Conservation (phyloP, 2,888 invertebrate genomes). For the Selenia dentaria region DNA sequence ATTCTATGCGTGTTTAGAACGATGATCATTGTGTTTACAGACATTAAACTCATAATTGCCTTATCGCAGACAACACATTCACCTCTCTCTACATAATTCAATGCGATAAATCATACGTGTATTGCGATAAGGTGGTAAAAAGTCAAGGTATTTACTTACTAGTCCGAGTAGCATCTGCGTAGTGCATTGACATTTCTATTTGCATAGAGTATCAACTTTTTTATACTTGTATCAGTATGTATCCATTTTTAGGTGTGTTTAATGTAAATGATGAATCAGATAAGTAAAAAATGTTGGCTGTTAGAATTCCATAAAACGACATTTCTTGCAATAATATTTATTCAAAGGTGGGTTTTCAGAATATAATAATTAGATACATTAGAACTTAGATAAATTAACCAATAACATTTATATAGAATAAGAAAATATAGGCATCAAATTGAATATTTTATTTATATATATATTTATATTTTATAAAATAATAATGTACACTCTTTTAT, state of each 20-base stretch:
- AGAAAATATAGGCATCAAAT: too few species aligned
- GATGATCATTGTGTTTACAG: slow-evolving; percentile 11
- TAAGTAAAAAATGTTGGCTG: too few species aligned
- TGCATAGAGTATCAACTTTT: slow-evolving; percentile 4
- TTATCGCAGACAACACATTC: neutral
- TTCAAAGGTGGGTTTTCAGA: too few species aligned
- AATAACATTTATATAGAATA: too few species aligned
- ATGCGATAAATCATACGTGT: neutral
- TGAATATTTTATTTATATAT: too few species aligned
- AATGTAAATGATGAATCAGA: neutral
- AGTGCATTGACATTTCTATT: slow-evolving; percentile 35
- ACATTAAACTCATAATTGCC: neutral
- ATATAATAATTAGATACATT: too few species aligned
- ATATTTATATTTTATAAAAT: too few species aligned
- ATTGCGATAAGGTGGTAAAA: slow-evolving; percentile 1
- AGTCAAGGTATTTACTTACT: neutral
- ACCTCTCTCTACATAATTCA: neutral
- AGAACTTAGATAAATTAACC: too few species aligned
- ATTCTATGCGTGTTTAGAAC: slow-evolving; percentile 40
- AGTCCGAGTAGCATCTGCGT: slow-evolving; percentile 30
- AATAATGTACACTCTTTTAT: too few species aligned
- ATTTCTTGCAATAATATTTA: too few species aligned
- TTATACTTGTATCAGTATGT: neutral
- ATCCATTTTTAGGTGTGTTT: neutral
- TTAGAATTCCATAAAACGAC: too few species aligned